Evolutionary conservation across 2,113 vertebrate genomes (phyloP).

Genomic region (Lepisosteus osseus): DNA sequence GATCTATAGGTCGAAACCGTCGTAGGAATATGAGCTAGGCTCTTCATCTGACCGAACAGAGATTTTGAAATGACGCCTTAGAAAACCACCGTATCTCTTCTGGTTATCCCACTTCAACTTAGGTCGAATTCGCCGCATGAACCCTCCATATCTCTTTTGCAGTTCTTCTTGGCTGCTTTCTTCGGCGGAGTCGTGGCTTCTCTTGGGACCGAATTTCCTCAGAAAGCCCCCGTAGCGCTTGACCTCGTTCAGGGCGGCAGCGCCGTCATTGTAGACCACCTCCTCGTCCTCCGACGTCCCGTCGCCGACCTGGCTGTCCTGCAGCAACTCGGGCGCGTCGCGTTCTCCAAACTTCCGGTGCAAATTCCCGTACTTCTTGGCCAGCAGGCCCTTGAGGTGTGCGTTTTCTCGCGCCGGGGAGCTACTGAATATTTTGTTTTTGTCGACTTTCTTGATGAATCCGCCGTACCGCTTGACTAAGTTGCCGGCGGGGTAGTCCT

Average conservation of each 20-base stretch:
- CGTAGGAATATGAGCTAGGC: constrained; percentile 67
- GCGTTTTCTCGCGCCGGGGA: constrained; percentile 61
- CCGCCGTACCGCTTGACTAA: constrained; percentile 69
- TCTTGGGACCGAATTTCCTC: constrained; percentile 76
- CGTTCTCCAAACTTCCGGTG: constrained; percentile 55
- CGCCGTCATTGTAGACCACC: constrained; percentile 26
- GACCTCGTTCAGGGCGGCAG: constrained; percentile 41
- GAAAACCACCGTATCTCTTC: constrained; percentile 90
- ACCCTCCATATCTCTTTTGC: constrained; percentile 94
- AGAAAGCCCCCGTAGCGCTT: constrained; percentile 85
- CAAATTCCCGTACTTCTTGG: constrained; percentile 59
- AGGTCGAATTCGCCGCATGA: constrained; percentile 89
- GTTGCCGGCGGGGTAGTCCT: constrained; percentile 38
- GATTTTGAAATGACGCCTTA: constrained; percentile 91
- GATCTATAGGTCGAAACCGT: constrained; percentile 66
- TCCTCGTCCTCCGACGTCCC: constrained; percentile 32
- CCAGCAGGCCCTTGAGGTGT: constrained; percentile 50
- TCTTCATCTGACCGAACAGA: constrained; percentile 80
- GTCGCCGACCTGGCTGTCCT: constrained; percentile 37
- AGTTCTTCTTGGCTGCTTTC: constrained; percentile 66
- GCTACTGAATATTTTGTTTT: constrained; percentile 56
- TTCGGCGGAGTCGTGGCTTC: constrained; percentile 54
- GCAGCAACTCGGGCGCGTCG: constrained; percentile 26
- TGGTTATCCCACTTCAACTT: constrained; percentile 94
- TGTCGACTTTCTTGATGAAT: constrained; percentile 77